These are phyloP conservation scores for Aspidiotus destructor DNA, from an alignment of 2,888 invertebrate genomes.

Conservation along the genomic window DNA sequence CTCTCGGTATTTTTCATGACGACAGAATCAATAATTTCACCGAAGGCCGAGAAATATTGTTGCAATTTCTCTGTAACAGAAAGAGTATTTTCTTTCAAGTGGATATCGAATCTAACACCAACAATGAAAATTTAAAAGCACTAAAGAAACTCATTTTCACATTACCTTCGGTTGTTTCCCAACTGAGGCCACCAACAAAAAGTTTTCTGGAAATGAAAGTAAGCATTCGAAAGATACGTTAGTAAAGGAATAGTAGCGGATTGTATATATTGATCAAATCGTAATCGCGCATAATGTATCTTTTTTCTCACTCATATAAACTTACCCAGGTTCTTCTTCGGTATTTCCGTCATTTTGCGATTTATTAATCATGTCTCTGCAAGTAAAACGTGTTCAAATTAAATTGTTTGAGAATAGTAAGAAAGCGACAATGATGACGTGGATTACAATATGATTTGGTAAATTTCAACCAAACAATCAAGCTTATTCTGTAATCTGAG, in stretches of 20 bases:
- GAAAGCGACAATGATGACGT: no score
- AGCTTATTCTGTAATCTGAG: no score
- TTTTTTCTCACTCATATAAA: neutral
- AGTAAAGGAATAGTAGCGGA: neutral
- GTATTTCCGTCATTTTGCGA: conserved; percentile 9
- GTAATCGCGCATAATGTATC: neutral
- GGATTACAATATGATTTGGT: no score
- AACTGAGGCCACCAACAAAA: conserved; percentile 28
- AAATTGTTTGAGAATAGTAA: no score
- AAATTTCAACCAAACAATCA: no score
- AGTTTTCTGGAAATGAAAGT: conserved; percentile 17
- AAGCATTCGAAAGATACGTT: neutral
- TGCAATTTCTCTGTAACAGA: conserved; percentile 23
- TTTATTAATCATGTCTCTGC: conserved; percentile 16
- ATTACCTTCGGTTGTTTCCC: conserved; percentile 32
- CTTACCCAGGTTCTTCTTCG: conserved; percentile 26
- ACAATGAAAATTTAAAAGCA: neutral
- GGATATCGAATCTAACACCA: neutral
- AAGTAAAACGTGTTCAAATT: neutral
- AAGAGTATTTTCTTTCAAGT: neutral
- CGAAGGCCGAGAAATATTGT: conserved; percentile 25
- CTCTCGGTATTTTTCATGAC: conserved; percentile 30
- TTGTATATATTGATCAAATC: neutral
- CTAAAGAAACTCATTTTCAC: neutral
- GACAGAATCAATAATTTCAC: conserved; percentile 28